Evolutionary conservation across 2,888 invertebrate species (phyloP).

Genomic region (Heliconius erato): DNA sequence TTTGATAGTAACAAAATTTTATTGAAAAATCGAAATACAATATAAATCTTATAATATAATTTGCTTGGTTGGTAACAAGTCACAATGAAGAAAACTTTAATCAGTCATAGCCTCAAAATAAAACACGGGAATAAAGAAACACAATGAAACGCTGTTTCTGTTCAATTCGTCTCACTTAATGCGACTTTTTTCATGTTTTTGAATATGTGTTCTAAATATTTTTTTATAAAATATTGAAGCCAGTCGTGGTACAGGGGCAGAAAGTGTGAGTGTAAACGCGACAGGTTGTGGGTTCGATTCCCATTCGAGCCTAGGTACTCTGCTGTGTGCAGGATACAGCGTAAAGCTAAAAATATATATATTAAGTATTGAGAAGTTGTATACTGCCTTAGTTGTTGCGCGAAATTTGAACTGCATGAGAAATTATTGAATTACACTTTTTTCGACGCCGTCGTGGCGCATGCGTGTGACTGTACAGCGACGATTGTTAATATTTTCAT

Average conservation of each 20-base stretch:
- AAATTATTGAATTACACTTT: background rate
- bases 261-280: no score
- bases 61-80: background rate
- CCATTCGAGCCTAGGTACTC: no score
- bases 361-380: no score
- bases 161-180: conserved; percentile 24
- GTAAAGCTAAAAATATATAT: no score
- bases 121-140: conserved; percentile 14
- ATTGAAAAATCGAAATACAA: no score
- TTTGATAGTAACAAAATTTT: no score
- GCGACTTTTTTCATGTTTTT: conserved; percentile 21
- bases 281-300: no score
- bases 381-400: background rate
- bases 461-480: no score
- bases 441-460: no score
- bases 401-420: background rate
- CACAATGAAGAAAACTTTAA: background rate
- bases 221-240: background rate
- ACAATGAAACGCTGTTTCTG: conserved; percentile 15
- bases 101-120: background rate
- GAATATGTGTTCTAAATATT: conserved; percentile 14
- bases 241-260: background rate
- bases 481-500: no score
- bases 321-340: no score
- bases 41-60: background rate